Evolutionary conservation across 64 coral and sea anemone genomes (phyloP).

Genomic region (Acropora yongei): DNA sequence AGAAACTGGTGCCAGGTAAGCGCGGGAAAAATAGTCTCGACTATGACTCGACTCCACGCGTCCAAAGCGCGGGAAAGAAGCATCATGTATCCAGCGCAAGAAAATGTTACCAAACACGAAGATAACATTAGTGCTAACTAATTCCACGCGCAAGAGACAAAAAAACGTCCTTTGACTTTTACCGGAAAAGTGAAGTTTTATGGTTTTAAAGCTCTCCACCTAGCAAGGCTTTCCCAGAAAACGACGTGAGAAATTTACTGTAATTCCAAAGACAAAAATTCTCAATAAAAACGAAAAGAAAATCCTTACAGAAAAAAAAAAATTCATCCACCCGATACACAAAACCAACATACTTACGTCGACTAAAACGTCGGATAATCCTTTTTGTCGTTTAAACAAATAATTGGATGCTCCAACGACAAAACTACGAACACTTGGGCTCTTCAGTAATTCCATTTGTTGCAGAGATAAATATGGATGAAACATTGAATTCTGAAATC

Average conservation of each 20-base stretch:
- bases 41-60: too few species aligned
- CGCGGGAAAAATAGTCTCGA: too few species aligned
- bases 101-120: neutral
- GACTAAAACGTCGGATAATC: constrained; percentile 74
- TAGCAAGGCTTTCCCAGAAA: too few species aligned
- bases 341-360: constrained; percentile 62
- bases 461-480: constrained; percentile 87
- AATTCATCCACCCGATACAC: neutral
- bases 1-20: neutral
- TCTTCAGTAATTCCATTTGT: constrained; percentile 84
- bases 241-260: too few species aligned
- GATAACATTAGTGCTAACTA: too few species aligned
- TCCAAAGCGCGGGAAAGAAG: neutral
- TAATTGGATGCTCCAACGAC: constrained; percentile 86
- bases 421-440: constrained; percentile 67
- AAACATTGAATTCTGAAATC: constrained; percentile 68
- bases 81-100: neutral
- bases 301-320: neutral
- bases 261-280: too few species aligned
- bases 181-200: too few species aligned
- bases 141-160: too few species aligned
- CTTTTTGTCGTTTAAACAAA: constrained; percentile 77
- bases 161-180: too few species aligned
- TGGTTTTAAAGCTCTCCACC: too few species aligned
- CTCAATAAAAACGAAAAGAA: too few species aligned